Base-by-base conservation (phyloP, 1,140 invertebrate genomes). In the Medauroidea extradentata region DNA sequence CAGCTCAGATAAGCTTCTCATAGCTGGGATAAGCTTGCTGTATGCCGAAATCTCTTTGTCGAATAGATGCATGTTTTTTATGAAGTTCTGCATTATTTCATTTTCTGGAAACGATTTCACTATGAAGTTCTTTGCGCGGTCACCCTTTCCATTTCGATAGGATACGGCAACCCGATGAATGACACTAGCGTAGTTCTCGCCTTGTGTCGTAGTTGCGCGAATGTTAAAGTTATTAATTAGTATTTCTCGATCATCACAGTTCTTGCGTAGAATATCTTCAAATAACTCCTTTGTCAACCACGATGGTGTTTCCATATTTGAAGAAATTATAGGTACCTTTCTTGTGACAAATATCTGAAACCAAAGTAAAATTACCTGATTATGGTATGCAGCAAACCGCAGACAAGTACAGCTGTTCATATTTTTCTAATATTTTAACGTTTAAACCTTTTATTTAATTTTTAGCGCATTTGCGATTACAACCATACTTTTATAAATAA, bases 151-250 rank as follows among this genome's bases (percentile, higher is more conserved):
- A 21, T 48, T 60, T 9, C 50, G 57, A 55, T 62, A 68, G 25
- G 73, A 69, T 3, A 73, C 59, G 27, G 14, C 60, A 1, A 69
- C 63, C 2, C 77, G 71, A 24, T 75, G 60, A 70, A 80, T 75
- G 13, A 76, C 71, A 41, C 76, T 77, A 5, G 73, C 69, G 25
- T 79, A 80, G 68, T 80, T 79, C 57, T 80, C 78, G 25, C 78
- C 79, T 59, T 75, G 71, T 39, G 58, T 63, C 0, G 74, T 75
- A 0, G 76, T 77, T 1, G 71, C 63, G 50, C 73, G 72, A 0
- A 69, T 63, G 4, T 38, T 18, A 52, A 73, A 59, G 61, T 73
- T 63, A 3, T 54, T 67, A 8, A 80, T 64, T 48, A 67, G 25
- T 34, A 75, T 59, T 2, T 72, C 68, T n/a, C 68, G 62, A 53